phyloP scores from a whole-genome alignment of 2,888 invertebrate species.

The Plusia festucae region DNA sequence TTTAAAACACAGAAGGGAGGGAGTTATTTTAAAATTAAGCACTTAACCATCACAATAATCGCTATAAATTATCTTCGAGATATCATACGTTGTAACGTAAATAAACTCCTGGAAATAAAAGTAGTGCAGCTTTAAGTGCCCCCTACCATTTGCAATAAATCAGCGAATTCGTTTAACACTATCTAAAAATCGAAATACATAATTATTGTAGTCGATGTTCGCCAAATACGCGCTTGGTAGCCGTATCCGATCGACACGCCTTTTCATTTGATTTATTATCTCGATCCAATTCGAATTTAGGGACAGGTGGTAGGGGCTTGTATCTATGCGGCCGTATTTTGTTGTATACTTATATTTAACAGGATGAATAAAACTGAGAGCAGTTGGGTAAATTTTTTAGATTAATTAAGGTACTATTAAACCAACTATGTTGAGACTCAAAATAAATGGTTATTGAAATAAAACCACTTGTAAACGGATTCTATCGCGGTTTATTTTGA shows the following conservation, averaged over 20 bases:
- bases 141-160: slow-evolving; percentile 41
- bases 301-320: slow-evolving; percentile 68
- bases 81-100: not conserved
- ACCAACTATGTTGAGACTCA: no score
- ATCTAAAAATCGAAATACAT: slow-evolving; percentile 69
- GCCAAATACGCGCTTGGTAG: slow-evolving; percentile 73
- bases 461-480: no score
- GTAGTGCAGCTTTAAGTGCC: slow-evolving; percentile 1
- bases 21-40: not conserved
- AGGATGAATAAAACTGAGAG: no score
- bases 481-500: no score
- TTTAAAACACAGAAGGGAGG: no score
- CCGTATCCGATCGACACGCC: slow-evolving; percentile 75
- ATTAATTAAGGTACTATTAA: no score
- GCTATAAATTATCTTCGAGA: not conserved
- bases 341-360: slow-evolving; percentile 22
- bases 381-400: no score
- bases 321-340: slow-evolving; percentile 18
- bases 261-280: slow-evolving; percentile 52
- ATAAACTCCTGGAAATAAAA: slow-evolving; percentile 6
- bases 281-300: slow-evolving; percentile 55
- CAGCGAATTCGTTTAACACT: slow-evolving; percentile 63
- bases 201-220: slow-evolving; percentile 70
- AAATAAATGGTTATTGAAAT: no score
- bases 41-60: not conserved